Evolutionary conservation across 2,888 invertebrate genomes (phyloP), one percentile per base, ranked within the genome.

Genomic region (Sinohyriopsis cumingii): DNA sequence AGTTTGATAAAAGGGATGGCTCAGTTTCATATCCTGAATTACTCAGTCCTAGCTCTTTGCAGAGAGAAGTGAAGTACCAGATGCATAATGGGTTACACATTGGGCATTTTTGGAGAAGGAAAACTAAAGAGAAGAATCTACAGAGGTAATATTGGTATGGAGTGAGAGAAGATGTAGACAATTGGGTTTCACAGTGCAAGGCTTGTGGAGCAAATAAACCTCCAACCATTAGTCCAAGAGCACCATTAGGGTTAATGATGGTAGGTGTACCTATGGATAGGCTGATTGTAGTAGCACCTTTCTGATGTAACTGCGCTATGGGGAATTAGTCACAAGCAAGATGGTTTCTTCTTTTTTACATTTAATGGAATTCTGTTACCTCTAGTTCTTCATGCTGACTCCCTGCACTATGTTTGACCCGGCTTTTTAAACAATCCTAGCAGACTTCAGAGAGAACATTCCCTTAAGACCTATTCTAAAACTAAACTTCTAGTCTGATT

Each of bases 231-330:
- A 62, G 28, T 4, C 65, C 63, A 18, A 63, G 25, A 60, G 74
- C 77, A 25, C 72, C 72, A 5, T 59, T 73, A 55, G 73, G 74
- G 22, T 24, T 4, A 9, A 69, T 76, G 63, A 56, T 28, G 25
- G 73, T 73, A 0, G 76, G 78, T 12, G 71, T 67, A 25, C 72
- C 71, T 19, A 22, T 75, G 63, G 74, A 78, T 33, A 55, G 75
- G 19, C 18, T 76, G 59, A n/a, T n/a, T n/a, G n/a, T n/a, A n/a
- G n/a, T n/a, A n/a, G n/a, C n/a, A n/a, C n/a, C n/a, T n/a, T n/a
- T n/a, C n/a, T n/a, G n/a, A n/a, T n/a, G n/a, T n/a, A n/a, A n/a
- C n/a, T n/a, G n/a, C n/a, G n/a, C n/a, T n/a, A n/a, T n/a, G n/a
- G n/a, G n/a, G n/a, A n/a, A n/a, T n/a, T n/a, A n/a, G n/a, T n/a